Percentiles rank a stretch among this genome's conserved stretches.
Conservation (phyloP, 2,113 vertebrate genomes). For the Lipotes vexillifer region DNA sequence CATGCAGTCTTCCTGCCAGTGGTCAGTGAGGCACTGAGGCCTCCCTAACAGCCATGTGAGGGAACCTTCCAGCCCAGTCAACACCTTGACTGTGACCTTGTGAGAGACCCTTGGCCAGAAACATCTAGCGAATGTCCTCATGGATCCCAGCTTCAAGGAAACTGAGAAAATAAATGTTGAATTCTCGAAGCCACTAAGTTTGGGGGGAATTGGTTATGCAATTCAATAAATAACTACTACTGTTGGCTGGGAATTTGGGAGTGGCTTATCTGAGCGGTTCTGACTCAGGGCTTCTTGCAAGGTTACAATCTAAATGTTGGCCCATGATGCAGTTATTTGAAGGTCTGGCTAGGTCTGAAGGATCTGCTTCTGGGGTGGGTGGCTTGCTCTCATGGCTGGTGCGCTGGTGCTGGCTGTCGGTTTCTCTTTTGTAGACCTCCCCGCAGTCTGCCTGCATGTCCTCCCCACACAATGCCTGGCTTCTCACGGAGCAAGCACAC, state of each 20-base stretch:
- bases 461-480: no score
- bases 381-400: fast-evolving
- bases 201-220: neutral
- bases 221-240: neutral
- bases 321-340: neutral
- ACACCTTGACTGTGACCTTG: neutral
- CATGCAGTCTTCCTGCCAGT: no score
- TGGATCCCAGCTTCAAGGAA: neutral
- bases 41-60: neutral
- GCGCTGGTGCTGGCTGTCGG: neutral
- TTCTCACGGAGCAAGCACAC: neutral
- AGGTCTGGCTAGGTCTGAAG: neutral
- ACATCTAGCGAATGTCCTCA: neutral
- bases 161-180: neutral
- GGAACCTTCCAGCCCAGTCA: neutral
- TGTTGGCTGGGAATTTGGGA: neutral
- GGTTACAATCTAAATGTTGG: neutral
- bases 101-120: neutral
- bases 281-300: neutral
- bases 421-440: neutral
- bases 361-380: fast-evolving
- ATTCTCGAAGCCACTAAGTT: neutral
- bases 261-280: neutral
- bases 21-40: no score
- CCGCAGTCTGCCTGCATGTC: neutral